These are phyloP conservation scores for Lichenostomus cassidix DNA, from an alignment of 2,113 vertebrate genomes.

Conservation along the genomic window DNA sequence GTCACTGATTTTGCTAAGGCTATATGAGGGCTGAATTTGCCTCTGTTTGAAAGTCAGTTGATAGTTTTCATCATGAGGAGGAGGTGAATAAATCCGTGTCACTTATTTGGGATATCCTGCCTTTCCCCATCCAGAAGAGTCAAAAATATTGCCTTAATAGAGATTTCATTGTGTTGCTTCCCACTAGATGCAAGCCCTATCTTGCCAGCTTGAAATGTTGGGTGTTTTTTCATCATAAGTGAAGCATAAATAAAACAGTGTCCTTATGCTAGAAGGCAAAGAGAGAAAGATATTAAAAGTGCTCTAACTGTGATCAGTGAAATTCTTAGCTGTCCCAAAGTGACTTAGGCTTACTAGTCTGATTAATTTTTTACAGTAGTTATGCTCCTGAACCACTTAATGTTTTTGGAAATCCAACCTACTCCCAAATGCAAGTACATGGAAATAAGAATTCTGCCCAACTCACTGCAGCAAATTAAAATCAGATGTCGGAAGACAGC, in stretches of 20 bases:
- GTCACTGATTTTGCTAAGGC: not conserved
- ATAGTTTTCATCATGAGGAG: not conserved
- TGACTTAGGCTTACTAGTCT: not conserved
- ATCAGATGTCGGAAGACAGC: not conserved
- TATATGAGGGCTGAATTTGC: not conserved
- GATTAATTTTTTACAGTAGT: conserved; percentile 43
- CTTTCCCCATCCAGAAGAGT: not conserved
- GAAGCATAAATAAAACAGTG: conserved; percentile 24
- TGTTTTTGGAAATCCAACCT: not conserved
- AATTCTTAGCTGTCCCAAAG: conserved; percentile 4
- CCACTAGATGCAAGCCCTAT: not conserved
- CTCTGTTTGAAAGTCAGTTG: not conserved
- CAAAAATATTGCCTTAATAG: not conserved
- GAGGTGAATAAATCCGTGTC: conserved; percentile 15
- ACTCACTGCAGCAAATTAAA: conserved; percentile 8
- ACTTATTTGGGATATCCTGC: not conserved
- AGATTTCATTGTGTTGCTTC: not conserved
- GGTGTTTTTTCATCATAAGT: conserved; percentile 13
- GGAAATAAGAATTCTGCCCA: not conserved
- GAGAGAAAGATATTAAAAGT: not conserved
- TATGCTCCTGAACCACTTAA: not conserved
- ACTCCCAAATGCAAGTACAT: not conserved
- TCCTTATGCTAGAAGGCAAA: not conserved
- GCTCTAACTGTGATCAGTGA: conserved; percentile 15
- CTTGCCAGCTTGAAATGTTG: not conserved